phyloP scores from a whole-genome alignment of 1,140 invertebrate genomes.

The Metopolophium dirhodum region DNA sequence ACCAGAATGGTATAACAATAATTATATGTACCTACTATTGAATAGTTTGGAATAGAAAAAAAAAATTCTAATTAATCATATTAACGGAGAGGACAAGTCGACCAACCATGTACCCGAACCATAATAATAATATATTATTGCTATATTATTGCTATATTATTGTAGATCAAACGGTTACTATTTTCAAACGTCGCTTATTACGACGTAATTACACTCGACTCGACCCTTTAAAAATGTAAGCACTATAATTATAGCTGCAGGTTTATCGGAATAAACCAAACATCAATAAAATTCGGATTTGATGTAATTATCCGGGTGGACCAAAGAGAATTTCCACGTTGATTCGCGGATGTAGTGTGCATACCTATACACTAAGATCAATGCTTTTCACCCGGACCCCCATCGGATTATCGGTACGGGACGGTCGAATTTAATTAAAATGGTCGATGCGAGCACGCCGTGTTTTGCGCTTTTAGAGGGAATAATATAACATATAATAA shows the following conservation, averaged over 20 bases:
- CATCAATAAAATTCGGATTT: neutral
- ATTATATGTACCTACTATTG: too few species aligned
- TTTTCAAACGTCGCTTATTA: neutral
- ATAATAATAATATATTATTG: neutral
- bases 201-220: neutral
- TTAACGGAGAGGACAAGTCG: too few species aligned
- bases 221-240: neutral
- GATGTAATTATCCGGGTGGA: neutral
- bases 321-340: neutral
- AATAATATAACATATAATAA: neutral
- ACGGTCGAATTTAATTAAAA: neutral
- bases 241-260: neutral
- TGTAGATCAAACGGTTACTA: neutral
- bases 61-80: too few species aligned
- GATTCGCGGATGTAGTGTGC: neutral
- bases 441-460: neutral
- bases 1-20: too few species aligned
- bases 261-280: neutral
- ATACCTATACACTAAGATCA: neutral
- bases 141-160: too few species aligned
- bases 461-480: neutral
- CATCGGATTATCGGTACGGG: neutral
- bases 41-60: too few species aligned
- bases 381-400: neutral
- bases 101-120: neutral